Conservation (phyloP, 2,113 vertebrate species). For the Daboia siamensis region DNA sequence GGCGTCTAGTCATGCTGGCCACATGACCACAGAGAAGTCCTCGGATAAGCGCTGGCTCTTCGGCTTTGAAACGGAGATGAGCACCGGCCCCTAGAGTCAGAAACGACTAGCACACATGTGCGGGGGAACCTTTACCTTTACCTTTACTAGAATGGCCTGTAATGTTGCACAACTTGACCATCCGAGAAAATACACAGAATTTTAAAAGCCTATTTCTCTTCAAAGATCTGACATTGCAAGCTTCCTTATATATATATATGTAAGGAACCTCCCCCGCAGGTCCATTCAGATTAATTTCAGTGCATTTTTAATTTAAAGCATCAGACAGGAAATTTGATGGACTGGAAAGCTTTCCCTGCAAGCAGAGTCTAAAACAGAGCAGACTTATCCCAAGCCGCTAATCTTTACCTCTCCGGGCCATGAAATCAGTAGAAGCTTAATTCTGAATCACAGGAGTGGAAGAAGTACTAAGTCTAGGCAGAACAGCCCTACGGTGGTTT, state of each 20-base stretch:
- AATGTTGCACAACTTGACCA: neutral
- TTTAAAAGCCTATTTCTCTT: neutral
- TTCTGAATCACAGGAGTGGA: neutral
- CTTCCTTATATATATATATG: neutral
- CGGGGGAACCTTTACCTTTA: too few species aligned
- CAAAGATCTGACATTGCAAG: neutral
- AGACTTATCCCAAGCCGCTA: neutral
- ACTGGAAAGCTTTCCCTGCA: neutral
- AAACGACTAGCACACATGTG: too few species aligned
- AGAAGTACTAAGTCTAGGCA: neutral
- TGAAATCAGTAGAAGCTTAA: neutral
- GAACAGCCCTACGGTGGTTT: neutral
- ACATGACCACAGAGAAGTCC: too few species aligned
- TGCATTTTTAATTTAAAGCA: neutral
- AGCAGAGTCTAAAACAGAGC: neutral
- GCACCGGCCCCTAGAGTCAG: too few species aligned
- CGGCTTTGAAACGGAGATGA: too few species aligned
- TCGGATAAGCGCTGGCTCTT: too few species aligned
- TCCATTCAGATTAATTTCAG: neutral
- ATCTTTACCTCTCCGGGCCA: neutral
- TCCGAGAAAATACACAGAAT: neutral
- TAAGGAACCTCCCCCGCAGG: neutral
- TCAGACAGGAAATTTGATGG: neutral
- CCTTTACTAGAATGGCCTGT: neutral
- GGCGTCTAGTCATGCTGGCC: too few species aligned